Conservation (phyloP, 2,888 invertebrate species). For the Leucophenga maculata region DNA sequence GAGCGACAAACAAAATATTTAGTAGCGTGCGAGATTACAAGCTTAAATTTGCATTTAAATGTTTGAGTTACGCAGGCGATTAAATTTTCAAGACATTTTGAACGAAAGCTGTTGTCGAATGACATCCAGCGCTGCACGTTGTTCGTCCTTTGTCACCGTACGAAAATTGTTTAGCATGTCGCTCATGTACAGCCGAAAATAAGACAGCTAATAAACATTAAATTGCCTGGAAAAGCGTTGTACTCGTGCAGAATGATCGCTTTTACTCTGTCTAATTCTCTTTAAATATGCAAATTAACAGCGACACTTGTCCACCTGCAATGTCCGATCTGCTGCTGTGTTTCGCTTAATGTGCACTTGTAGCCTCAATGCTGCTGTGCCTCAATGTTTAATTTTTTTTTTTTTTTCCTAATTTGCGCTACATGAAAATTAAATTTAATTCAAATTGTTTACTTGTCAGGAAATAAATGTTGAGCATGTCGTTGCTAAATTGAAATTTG, state of each 20-base stretch:
- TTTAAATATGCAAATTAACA: slow-evolving; percentile 13
- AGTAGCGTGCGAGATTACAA: slow-evolving; percentile 8
- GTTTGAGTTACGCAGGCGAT: slow-evolving; percentile 13
- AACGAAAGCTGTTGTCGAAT: background rate
- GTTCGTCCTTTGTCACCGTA: background rate
- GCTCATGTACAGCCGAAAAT: background rate
- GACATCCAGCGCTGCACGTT: background rate
- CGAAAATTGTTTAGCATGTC: background rate
- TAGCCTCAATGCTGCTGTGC: too few relatives aligned
- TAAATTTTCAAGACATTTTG: slow-evolving; percentile 2
- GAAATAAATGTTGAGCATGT: slow-evolving; percentile 24
- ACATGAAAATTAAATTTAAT: slow-evolving; percentile 21
- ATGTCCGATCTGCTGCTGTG: background rate
- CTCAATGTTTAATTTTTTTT: background rate
- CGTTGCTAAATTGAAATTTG: slow-evolving; percentile 23
- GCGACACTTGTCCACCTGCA: background rate
- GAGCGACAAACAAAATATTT: background rate
- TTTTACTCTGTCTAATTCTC: background rate
- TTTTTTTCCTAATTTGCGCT: background rate
- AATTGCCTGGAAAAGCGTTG: slow-evolving; percentile 12
- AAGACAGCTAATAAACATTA: slow-evolving; percentile 12
- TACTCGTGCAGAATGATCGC: background rate
- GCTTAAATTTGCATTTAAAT: slow-evolving; percentile 24
- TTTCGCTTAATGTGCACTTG: background rate
- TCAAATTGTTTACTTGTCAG: slow-evolving; percentile 25